Percentiles rank a stretch among this genome's conserved stretches.
Evolutionary conservation across 2,113 vertebrate species (phyloP).

Genomic region (Emydura subglobosa): DNA sequence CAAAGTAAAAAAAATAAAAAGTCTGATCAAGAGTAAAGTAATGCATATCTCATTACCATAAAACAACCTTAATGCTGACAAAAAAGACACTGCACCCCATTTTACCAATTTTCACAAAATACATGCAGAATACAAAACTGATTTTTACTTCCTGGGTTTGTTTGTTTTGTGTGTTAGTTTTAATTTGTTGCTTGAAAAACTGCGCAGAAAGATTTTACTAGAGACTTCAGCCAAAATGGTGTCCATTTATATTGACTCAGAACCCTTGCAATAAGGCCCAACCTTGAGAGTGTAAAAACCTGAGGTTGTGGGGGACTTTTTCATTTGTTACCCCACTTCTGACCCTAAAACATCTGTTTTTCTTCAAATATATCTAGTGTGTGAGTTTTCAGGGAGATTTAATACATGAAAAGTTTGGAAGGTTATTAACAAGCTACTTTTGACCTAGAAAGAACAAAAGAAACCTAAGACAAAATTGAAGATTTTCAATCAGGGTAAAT

Average conservation of each 20-base stretch:
- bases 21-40: not conserved
- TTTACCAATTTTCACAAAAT: not conserved
- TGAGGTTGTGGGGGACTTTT: not conserved
- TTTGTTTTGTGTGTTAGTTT: not conserved
- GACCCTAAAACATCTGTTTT: not conserved
- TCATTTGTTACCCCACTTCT: not conserved
- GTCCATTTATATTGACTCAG: not conserved
- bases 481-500: not conserved
- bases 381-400: not conserved
- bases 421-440: not conserved
- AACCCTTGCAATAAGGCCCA: not conserved
- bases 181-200: not conserved
- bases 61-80: not conserved
- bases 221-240: not conserved
- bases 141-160: not conserved
- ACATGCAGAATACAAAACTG: not conserved
- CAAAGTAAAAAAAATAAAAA: not conserved
- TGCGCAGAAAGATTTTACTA: not conserved
- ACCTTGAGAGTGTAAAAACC: not conserved
- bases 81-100: not conserved
- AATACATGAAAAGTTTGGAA: not conserved
- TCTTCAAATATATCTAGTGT: not conserved
- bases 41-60: not conserved
- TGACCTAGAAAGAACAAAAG: not conserved
- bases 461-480: not conserved